Percentiles rank a stretch among this genome's conserved stretches.
These are phyloP conservation scores for Calameuta idolon DNA, from an alignment of 2,888 invertebrate genomes.

Conservation along the genomic window DNA sequence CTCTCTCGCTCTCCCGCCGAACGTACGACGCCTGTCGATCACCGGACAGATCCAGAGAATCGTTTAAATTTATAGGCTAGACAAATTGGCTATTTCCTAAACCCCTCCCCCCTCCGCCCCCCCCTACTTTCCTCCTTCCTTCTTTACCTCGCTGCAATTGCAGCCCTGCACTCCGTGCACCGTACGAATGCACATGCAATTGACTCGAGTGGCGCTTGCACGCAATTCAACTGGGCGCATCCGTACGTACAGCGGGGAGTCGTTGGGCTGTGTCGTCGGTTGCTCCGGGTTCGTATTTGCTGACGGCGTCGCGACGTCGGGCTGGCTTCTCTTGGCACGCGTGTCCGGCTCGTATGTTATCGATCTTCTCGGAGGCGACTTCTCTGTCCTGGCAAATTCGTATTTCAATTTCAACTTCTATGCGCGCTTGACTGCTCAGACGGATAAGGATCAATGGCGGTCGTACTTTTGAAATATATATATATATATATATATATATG, in stretches of 20 bases:
- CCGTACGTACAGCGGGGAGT: too few species aligned
- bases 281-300: neutral
- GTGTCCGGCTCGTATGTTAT: neutral
- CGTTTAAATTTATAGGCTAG: constrained; percentile 35
- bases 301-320: neutral
- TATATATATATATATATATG: too few species aligned
- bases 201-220: neutral
- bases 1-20: constrained; percentile 8
- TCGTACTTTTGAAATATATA: neutral
- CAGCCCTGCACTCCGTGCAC: neutral
- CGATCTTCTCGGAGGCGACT: neutral
- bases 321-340: neutral
- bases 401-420: neutral
- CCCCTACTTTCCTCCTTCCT: neutral
- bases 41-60: constrained; percentile 4
- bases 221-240: neutral
- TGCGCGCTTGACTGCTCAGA: neutral
- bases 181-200: neutral
- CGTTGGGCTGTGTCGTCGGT: neutral
- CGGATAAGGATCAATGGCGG: neutral
- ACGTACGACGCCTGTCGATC: neutral
- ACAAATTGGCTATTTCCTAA: constrained; percentile 47
- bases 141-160: neutral
- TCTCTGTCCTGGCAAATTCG: neutral
- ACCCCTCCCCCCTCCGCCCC: too few species aligned